A percentile compares a stretch with the other conserved stretches of the same genome.
These are phyloP conservation scores for Chromoteleia sp. DNA, from an alignment of 2,888 invertebrate genomes.

Conservation along the genomic window DNA sequence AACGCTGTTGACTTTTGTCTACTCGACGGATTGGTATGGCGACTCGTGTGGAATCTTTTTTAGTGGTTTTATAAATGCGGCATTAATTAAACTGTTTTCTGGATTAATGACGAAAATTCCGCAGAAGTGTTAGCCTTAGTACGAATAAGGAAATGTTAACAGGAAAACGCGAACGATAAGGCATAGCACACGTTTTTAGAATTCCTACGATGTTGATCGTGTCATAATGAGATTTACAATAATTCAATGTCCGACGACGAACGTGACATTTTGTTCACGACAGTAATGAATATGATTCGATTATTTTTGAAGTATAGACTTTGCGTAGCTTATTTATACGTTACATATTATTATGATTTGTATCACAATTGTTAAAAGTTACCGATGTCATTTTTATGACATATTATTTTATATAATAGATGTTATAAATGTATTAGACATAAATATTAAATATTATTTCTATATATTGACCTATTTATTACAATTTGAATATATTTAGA, in stretches of 20 bases:
- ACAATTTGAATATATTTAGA: too few species aligned
- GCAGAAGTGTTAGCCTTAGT: neutral
- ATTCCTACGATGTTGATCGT: slow-evolving; percentile 24
- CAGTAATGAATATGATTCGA: too few species aligned
- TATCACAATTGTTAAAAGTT: too few species aligned
- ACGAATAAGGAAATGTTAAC: slow-evolving; percentile 23
- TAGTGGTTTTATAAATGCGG: slow-evolving; percentile 23
- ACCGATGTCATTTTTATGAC: too few species aligned
- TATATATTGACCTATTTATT: too few species aligned
- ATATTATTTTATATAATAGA: too few species aligned
- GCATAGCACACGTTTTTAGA: slow-evolving; percentile 22
- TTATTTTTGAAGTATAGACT: too few species aligned
- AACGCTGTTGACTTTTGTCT: slow-evolving; percentile 42
- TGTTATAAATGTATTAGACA: too few species aligned
- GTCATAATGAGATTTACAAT: slow-evolving; percentile 25
- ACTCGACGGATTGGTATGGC: slow-evolving; percentile 10
- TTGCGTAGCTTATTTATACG: too few species aligned
- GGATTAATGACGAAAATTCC: slow-evolving; percentile 17
- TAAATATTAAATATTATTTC: too few species aligned
- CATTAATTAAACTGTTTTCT: slow-evolving; percentile 39
- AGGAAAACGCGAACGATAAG: slow-evolving; percentile 17
- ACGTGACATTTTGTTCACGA: neutral
- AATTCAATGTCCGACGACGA: neutral
- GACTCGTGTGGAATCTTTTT: slow-evolving; percentile 26
- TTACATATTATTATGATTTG: too few species aligned